Conservation (phyloP, 2,888 invertebrate genomes). For the Junonia oenone region DNA sequence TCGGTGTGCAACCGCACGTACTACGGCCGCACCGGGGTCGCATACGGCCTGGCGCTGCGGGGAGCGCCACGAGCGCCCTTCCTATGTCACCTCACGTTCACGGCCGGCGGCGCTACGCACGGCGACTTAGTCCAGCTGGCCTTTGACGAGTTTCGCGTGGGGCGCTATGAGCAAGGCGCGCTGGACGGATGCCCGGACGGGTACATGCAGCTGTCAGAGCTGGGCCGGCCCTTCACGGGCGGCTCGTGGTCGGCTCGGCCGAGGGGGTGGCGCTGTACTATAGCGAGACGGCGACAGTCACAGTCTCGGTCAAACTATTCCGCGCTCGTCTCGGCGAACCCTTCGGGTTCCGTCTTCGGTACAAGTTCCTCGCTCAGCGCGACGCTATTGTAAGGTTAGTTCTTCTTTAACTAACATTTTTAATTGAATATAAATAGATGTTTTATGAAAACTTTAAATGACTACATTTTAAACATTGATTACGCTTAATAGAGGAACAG, state of each 20-base stretch:
- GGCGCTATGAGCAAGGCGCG: slow-evolving; percentile 86
- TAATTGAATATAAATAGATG: no score
- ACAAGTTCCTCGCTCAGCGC: slow-evolving; percentile 89
- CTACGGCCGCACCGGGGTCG: slow-evolving; percentile 91
- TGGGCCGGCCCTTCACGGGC: slow-evolving; percentile 91
- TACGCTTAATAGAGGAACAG: no score
- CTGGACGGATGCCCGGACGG: slow-evolving; percentile 91
- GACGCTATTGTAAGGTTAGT: slow-evolving; percentile 87
- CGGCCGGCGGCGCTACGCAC: slow-evolving; percentile 92
- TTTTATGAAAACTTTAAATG: no score
- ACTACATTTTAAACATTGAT: no score
- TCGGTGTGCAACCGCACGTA: slow-evolving; percentile 94
- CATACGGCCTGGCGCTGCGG: slow-evolving; percentile 87
- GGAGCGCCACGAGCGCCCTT: slow-evolving; percentile 90
- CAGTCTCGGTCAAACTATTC: slow-evolving; percentile 89
- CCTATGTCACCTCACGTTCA: slow-evolving; percentile 94
- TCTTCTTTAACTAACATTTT: no score
- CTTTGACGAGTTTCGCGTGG: slow-evolving; percentile 93
- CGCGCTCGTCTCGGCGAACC: slow-evolving; percentile 84
- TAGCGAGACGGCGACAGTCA: slow-evolving; percentile 94
- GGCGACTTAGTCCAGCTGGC: slow-evolving; percentile 94
- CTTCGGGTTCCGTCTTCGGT: slow-evolving; percentile 89
- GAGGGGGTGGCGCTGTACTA: slow-evolving; percentile 90
- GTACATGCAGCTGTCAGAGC: slow-evolving; percentile 91
- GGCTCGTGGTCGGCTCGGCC: slow-evolving; percentile 93